These are phyloP conservation scores for Conopomorpha cramerella DNA, from an alignment of 1,140 invertebrate genomes.

Conservation along the genomic window DNA sequence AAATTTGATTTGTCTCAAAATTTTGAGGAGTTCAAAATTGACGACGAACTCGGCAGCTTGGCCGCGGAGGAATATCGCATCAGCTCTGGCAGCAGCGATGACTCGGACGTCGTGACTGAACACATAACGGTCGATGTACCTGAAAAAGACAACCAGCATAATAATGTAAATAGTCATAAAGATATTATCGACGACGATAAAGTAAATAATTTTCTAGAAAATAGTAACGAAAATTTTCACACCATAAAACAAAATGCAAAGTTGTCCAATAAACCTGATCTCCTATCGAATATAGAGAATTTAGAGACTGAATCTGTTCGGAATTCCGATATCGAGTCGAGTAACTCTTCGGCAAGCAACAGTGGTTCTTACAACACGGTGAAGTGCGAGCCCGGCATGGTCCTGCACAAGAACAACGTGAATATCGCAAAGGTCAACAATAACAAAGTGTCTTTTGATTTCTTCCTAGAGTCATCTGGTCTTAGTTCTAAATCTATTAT, in stretches of 20 bases:
- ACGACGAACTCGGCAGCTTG: conserved; percentile 72
- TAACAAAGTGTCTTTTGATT: conserved; percentile 67
- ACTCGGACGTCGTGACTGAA: conserved; percentile 62
- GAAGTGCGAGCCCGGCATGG: conserved; percentile 50
- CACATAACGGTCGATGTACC: conserved; percentile 28
- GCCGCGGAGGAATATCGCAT: conserved; percentile 57
- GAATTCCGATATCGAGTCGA: conserved; percentile 58
- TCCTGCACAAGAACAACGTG: conserved; percentile 21
- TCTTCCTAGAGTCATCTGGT: conserved; percentile 79
- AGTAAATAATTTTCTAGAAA: conserved; percentile 29
- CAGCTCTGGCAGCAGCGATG: conserved; percentile 61
- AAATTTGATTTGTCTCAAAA: conserved; percentile 74
- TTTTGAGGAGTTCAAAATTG: conserved; percentile 80
- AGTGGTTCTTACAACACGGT: conserved; percentile 59
- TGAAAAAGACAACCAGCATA: conserved; percentile 33
- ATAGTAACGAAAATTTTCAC: conserved; percentile 14
- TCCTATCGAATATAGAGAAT: conserved; percentile 58
- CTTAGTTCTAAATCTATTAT: conserved; percentile 81
- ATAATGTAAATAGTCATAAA: too few relatives aligned
- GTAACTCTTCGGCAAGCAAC: conserved; percentile 59
- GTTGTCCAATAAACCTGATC: conserved; percentile 57
- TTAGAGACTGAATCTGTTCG: conserved; percentile 59
- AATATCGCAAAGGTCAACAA: too few relatives aligned
- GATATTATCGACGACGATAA: conserved; percentile 22
- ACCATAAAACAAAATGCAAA: conserved; percentile 23